Percentiles rank a stretch among this genome's conserved stretches.
Conservation (phyloP, 2,888 invertebrate species). For the Brachynemurus nebulosus region DNA sequence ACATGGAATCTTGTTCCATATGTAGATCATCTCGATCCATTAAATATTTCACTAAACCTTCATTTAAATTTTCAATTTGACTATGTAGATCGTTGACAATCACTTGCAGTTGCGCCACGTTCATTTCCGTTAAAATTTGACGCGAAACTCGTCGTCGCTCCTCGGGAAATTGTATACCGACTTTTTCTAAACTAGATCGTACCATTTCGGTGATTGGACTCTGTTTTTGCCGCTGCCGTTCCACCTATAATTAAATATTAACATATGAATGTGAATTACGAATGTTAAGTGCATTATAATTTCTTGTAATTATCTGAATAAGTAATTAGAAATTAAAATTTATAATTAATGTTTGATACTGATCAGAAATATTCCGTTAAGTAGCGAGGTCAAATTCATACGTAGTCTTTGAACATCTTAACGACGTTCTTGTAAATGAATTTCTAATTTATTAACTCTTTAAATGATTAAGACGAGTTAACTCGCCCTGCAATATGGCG, state of each 20-base stretch:
- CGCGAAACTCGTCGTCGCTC: conserved; percentile 72
- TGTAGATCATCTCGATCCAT: conserved; percentile 91
- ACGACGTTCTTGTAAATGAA: too few relatives aligned
- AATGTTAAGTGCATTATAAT: too few relatives aligned
- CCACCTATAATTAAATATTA: conserved; percentile 33
- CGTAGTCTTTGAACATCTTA: too few relatives aligned
- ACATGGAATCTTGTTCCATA: conserved; percentile 96
- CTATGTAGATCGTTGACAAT: conserved; percentile 90
- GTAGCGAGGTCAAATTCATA: too few relatives aligned
- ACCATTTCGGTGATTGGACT: conserved; percentile 82
- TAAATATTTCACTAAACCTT: conserved; percentile 74
- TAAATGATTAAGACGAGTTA: too few relatives aligned
- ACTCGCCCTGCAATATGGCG: too few relatives aligned
- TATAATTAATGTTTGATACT: too few relatives aligned
- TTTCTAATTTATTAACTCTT: too few relatives aligned
- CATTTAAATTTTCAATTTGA: conserved; percentile 86
- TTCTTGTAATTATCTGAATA: too few relatives aligned
- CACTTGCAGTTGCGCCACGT: conserved; percentile 84
- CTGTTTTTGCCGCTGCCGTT: conserved; percentile 53
- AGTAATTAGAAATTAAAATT: too few relatives aligned
- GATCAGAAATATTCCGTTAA: too few relatives aligned
- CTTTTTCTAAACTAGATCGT: conserved; percentile 62
- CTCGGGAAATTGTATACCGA: conserved; percentile 69
- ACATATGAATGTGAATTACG: too few relatives aligned
- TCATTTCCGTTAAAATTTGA: conserved; percentile 81